Conservation (phyloP, 2,797 vertebrate genomes). For the Sciurus carolinensis region DNA sequence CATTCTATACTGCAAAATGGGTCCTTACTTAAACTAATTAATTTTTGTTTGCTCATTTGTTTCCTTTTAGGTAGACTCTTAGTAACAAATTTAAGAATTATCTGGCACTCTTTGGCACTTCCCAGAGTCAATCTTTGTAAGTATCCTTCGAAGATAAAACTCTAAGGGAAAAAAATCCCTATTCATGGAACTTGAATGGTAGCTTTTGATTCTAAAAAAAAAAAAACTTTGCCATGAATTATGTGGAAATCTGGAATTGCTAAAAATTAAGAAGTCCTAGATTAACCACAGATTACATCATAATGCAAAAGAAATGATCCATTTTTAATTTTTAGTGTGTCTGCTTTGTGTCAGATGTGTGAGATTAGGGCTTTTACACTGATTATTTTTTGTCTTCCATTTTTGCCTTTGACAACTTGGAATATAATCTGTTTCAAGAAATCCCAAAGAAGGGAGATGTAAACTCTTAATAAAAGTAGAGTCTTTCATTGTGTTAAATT, state of each 20-base stretch:
- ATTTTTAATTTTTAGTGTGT: conserved; percentile 12
- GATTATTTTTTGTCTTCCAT: conserved; percentile 46
- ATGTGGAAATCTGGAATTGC: conserved; percentile 50
- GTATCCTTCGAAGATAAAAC: conserved; percentile 86
- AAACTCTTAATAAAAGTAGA: conserved; percentile 21
- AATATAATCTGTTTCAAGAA: conserved; percentile 45
- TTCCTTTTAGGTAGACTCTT: conserved; percentile 93
- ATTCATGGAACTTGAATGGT: conserved; percentile 43
- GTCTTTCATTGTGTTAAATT: conserved; percentile 37
- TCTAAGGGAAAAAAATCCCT: not conserved
- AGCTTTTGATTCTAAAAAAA: not conserved
- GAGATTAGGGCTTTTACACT: conserved; percentile 47
- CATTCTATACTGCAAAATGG: not conserved
- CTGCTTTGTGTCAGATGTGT: not conserved
- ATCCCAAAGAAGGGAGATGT: conserved; percentile 27
- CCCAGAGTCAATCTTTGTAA: conserved; percentile 98
- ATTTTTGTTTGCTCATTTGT: conserved; percentile 40
- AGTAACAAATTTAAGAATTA: conserved; percentile 97
- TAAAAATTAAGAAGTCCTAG: conserved; percentile 45
- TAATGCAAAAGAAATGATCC: conserved; percentile 37
- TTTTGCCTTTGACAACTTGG: conserved; percentile 62
- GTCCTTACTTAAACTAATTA: conserved; percentile 63
- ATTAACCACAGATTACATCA: not conserved
- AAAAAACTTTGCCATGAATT: not conserved
- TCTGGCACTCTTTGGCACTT: conserved; percentile 98